Evolutionary conservation across 1,140 invertebrate species (phyloP).

Genomic region (Temnothorax longispinosus): DNA sequence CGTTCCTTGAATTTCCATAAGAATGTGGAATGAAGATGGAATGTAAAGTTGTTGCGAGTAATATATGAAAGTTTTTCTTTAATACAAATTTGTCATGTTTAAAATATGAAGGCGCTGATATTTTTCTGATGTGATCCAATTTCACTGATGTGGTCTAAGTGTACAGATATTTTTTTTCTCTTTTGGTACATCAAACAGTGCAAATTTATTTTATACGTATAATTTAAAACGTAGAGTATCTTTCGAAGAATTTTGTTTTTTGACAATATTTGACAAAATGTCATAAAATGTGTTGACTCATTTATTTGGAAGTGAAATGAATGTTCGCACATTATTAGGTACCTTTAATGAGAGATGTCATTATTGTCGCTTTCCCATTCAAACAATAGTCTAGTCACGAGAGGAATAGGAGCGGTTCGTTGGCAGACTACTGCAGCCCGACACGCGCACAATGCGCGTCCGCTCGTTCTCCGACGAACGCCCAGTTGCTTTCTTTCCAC

Average conservation of each 20-base stretch:
- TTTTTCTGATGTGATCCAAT: not conserved
- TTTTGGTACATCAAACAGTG: not conserved
- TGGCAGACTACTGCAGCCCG: not conserved
- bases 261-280: not conserved
- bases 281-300: not conserved
- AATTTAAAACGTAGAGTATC: not conserved
- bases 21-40: not conserved
- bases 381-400: conserved; percentile 5
- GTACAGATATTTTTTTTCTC: not conserved
- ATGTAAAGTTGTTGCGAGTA: not conserved
- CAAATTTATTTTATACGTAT: not conserved
- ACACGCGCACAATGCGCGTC: conserved; percentile 71
- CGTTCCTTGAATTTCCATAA: conserved; percentile 21
- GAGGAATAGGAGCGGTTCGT: conserved; percentile 28
- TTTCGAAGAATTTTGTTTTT: not conserved
- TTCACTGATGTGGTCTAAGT: not conserved
- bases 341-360: not conserved
- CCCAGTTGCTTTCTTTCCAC: conserved; percentile 35
- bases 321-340: conserved; percentile 13
- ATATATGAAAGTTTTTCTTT: not conserved
- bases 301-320: not conserved
- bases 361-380: conserved; percentile 4
- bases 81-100: not conserved
- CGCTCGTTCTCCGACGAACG: conserved; percentile 39
- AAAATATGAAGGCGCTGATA: not conserved